Base-by-base conservation (phyloP, 2,888 invertebrate genomes). In the Encarsia formosa region DNA sequence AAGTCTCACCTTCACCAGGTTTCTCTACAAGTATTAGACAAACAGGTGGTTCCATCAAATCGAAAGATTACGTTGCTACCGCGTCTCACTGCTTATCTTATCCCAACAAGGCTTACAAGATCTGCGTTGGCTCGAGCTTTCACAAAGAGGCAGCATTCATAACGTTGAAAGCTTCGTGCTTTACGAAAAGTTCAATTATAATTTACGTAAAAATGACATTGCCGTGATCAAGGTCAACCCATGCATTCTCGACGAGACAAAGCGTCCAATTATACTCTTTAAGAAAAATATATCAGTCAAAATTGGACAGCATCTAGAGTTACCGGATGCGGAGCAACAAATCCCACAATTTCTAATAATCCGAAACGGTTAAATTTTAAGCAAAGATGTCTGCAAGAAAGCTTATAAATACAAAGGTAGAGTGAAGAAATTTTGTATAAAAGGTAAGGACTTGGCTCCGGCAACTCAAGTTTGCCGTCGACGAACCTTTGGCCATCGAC, bases 401-500 rank as follows among this genome's bases (percentile, higher is more conserved):
- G 77, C n/a, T n/a, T n/a, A n/a, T n/a, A n/a, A n/a, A n/a, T n/a
- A n/a, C 1, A 82, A 83, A 81, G 68, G 83, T 0, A 83, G 83
- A 61, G 82, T 82, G 13, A 19, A 23, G 6, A 22, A 34, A 16
- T 18, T n/a, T 15, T 82, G 81, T 0, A 73, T 75, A 56, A 82
- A 82, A 2, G 82, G 82, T 19, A 76, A 49, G 20, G 61, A 63
- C 55, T 54, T 57, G 11, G 60, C 41, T 57, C 78, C 75, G 79
- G 78, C 50, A 79, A 79, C 59, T 78, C 78, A n/a, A n/a, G n/a
- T n/a, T n/a, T n/a, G n/a, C n/a, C n/a, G n/a, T n/a, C 22, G 79
- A 79, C 1, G 79, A 79, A 19, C 79, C 78, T 0, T 50, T 78
- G 2, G 69, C 76, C 1, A 58, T 73, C 51, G 61, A 73, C 3